Base-by-base conservation (phyloP, 92 coral and sea anemone species). In the Phenganax subtilis region DNA sequence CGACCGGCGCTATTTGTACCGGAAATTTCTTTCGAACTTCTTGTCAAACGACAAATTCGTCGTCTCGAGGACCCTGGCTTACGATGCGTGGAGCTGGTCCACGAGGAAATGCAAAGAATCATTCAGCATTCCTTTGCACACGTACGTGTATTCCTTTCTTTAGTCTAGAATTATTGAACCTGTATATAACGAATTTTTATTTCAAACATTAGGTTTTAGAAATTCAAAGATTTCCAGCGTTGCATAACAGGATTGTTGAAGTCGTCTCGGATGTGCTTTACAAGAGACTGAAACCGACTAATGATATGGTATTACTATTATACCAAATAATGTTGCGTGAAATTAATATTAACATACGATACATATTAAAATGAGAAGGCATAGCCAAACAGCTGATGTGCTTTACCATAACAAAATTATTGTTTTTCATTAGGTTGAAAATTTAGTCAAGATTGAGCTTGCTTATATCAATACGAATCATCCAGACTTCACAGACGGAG, bases 201-300 rank as follows among this genome's bases (percentile, higher is more conserved):
- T n/a, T n/a, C n/a, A n/a, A n/a, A n/a, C n/a, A n/a, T n/a, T 70
- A 93, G 98, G 98, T 94, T 12, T 71, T 94, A 86, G 98, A 94
- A 77, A 88, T 94, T n/a, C 88, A 94, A 84, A 85, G 98, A 54
- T 94, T 94, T 75, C 98, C 98, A 6, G 89, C 89, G 11, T 83
- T 94, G 71, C 93, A 94, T 74, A 93, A 92, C 74, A 84, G 85
- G 54, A 85, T 94, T 52, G 93, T 92, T 10, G 98, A 94, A 86
- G 97, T 94, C 9, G 92, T 94, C 54, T 92, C 88, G 15, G 88
- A 88, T 56, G 90, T 94, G 17, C 84, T 94, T 12, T 87, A 87
- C 29, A 88, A 84, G 61, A 82, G 98, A 62, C 90, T 94, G 55
- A 88, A 86, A 28, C 96, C 98, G 37, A 92, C 96, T 7, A 94